Conservation (phyloP, 2,888 invertebrate species). For the Sinelater perroti region DNA sequence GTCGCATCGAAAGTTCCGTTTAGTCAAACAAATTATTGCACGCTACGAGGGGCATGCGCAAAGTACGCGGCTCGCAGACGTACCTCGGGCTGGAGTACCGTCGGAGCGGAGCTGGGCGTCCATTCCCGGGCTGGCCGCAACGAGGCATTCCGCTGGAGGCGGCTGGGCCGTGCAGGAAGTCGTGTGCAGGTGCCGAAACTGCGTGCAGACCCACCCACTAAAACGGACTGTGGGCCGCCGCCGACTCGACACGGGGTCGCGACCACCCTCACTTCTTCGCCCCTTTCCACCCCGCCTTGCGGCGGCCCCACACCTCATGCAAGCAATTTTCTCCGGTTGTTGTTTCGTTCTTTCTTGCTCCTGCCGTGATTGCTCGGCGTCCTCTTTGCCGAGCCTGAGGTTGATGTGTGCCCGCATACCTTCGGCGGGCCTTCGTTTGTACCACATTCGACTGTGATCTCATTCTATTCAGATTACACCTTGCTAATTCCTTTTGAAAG, state of each 20-base stretch:
- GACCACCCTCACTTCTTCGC: slow-evolving; percentile 58
- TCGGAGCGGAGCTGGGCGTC: slow-evolving; percentile 1
- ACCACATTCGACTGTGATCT: slow-evolving; percentile 16
- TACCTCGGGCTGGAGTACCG: slow-evolving; percentile 11
- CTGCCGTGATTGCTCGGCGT: slow-evolving; percentile 7
- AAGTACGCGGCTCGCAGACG: slow-evolving; percentile 1
- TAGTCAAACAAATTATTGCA: slow-evolving; percentile 10
- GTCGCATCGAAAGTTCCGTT: slow-evolving; percentile 6
- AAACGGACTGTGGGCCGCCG: slow-evolving; percentile 45
- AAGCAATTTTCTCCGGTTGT: slow-evolving; percentile 41
- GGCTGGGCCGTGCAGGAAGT: slow-evolving; percentile 16
- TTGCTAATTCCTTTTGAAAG: slow-evolving; percentile 1
- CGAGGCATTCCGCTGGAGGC: slow-evolving; percentile 11
- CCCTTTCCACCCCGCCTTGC: slow-evolving; percentile 32
- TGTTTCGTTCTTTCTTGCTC: slow-evolving; percentile 27
- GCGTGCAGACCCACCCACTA: slow-evolving; percentile 44
- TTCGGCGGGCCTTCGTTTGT: slow-evolving; percentile 23
- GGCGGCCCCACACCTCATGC: slow-evolving; percentile 32
- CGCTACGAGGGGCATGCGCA: slow-evolving; percentile 14
- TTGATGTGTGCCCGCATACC: slow-evolving; percentile 16
- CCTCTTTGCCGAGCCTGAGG: slow-evolving; percentile 7
- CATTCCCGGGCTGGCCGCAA: slow-evolving; percentile 5
- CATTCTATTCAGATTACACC: slow-evolving; percentile 8
- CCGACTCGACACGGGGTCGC: slow-evolving; percentile 45
- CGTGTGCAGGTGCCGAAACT: slow-evolving; percentile 18